Evolutionary conservation across 2,797 vertebrate genomes (phyloP).

Genomic region (Dipus sagitta): DNA sequence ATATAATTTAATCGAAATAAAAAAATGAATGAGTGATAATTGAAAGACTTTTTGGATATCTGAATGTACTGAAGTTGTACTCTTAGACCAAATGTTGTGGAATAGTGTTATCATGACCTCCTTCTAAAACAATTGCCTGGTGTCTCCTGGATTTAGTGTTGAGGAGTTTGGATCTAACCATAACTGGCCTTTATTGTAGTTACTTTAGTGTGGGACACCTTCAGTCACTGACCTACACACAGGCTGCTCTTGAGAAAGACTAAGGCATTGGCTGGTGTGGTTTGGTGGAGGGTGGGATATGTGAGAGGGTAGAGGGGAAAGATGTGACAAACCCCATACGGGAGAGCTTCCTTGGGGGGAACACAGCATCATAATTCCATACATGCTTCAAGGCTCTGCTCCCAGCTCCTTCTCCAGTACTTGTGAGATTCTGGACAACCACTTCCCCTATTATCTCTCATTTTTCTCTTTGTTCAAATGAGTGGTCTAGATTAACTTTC

Average conservation of each 20-base stretch:
- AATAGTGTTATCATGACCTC: neutral
- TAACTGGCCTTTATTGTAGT: neutral
- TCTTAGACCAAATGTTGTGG: neutral
- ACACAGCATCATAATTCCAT: neutral
- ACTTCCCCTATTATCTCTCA: neutral
- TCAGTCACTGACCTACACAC: neutral
- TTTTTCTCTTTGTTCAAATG: conserved; percentile 39
- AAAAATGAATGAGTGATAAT: neutral
- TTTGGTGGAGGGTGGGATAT: neutral
- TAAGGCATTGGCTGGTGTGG: neutral
- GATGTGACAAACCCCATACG: neutral
- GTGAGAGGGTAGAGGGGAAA: neutral
- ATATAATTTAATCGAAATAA: conserved; percentile 7
- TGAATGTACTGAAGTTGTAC: neutral
- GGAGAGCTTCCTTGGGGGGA: neutral
- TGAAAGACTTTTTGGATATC: neutral
- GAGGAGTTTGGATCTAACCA: neutral
- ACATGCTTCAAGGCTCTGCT: neutral
- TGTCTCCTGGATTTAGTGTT: neutral
- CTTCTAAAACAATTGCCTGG: conserved; percentile 10
- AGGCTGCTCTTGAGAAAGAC: neutral
- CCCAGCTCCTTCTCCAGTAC: neutral
- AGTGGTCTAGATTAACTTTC: conserved; percentile 38
- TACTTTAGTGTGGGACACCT: neutral
- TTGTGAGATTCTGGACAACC: neutral